Base-by-base conservation (phyloP, 2,797 vertebrate species). In the Eulemur albifrons region DNA sequence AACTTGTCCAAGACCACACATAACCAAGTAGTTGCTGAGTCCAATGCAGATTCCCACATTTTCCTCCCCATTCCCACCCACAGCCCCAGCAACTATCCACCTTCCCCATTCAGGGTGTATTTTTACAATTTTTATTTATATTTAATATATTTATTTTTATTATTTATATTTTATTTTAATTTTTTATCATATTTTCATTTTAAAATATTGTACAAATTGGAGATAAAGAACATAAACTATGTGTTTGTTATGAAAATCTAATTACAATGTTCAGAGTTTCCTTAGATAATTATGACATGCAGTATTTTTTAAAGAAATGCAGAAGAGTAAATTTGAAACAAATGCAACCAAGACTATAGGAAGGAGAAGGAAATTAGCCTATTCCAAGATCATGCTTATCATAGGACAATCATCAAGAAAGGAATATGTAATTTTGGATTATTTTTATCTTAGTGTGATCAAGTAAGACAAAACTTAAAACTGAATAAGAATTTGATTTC, bases 321-420 rank as follows among this genome's bases (percentile, higher is more conserved):
- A 54, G 83, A 79, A 93, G 75, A 97, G 73, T 45, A 96, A 96
- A 97, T 97, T 88, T 95, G 4, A 97, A 88, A 96, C 85, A 92
- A 93, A 96, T 4, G 20, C 67, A 97, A 97, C 69, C n/a, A 88
- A 50, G 73, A 87, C 90, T 92, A 61, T 50, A 79, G 30, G n/a
- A 73, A 86, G 30, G 35, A 93, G 69, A 59, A 73, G 48, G 38
- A 95, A 95, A 83, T 83, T 12, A 93, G n/a, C n/a, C 45, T 86
- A 5, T 76, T 93, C 82, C 8, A 94, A 75, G 77, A 84, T 11
- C 35, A 65, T 43, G 94, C 1, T 94, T 20, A 73, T n/a, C 59
- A 82, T 3, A 50, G 54, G 32, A 52, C 12, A 93, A 83, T 3
- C 79, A 90, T 75, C 45, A 87, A 43, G 40, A n/a, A 92, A 75